A percentile compares a stretch with the other conserved stretches of the same genome.
Evolutionary conservation across 2,888 invertebrate species (phyloP).

Genomic region (Glyphotaelius pellucidus): DNA sequence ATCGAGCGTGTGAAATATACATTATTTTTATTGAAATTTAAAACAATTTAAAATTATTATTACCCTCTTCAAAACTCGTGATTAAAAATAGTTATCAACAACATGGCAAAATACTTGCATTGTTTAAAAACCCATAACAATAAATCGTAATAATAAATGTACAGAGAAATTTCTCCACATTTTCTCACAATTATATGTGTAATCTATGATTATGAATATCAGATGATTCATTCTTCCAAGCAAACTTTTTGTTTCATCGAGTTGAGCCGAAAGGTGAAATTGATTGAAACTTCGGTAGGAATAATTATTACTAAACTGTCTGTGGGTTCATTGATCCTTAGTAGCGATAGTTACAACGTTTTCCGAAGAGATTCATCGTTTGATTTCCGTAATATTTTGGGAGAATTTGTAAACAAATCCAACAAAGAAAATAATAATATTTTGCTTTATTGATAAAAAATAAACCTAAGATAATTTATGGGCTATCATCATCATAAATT

Average conservation of each 20-base stretch:
- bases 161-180: background rate
- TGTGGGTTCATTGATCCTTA: background rate
- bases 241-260: background rate
- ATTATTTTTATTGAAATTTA: background rate
- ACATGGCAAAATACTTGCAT: background rate
- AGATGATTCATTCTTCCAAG: background rate
- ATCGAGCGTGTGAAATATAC: background rate
- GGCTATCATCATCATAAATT: background rate
- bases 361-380: background rate
- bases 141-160: background rate
- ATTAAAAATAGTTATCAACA: background rate
- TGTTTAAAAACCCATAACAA: background rate
- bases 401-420: background rate
- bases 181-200: background rate
- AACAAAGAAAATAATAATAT: background rate
- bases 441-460: background rate
- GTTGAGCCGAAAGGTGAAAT: background rate
- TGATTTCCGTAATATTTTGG: background rate
- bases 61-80: background rate
- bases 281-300: background rate
- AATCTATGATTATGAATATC: background rate
- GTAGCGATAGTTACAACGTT: background rate
- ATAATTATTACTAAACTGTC: background rate
- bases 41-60: background rate
- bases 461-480: background rate